Conservation (phyloP, 2,888 invertebrate species). For the Steinernema hermaphroditum region DNA sequence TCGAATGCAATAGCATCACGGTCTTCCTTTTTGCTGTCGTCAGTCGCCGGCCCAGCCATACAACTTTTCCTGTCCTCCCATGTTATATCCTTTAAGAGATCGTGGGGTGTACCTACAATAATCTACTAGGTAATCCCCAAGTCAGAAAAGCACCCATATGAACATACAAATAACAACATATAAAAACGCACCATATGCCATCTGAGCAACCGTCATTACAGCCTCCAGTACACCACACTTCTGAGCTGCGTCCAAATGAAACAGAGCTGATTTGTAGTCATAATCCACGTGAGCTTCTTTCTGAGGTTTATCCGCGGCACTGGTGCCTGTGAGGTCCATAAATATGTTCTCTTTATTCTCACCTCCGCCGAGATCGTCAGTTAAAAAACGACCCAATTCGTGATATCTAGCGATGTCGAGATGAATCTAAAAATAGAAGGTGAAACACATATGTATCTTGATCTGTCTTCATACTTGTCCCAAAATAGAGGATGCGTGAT, state of each 20-base stretch:
- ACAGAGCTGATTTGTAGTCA: slow-evolving; percentile 71
- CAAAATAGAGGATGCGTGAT: slow-evolving; percentile 67
- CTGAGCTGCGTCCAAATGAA: slow-evolving; percentile 71
- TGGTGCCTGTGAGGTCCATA: not conserved
- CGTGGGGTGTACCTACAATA: slow-evolving; percentile 65
- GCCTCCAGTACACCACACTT: slow-evolving; percentile 71
- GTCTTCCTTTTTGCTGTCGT: slow-evolving; percentile 58
- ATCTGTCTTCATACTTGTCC: slow-evolving; percentile 69
- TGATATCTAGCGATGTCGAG: slow-evolving; percentile 72
- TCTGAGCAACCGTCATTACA: slow-evolving; percentile 69
- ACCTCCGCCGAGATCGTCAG: not conserved
- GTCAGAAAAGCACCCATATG: not conserved
- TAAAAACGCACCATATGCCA: slow-evolving; percentile 69
- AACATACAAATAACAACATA: no score
- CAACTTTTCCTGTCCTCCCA: slow-evolving; percentile 63
- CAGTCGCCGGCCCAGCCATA: slow-evolving; percentile 28
- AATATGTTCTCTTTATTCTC: slow-evolving; percentile 14
- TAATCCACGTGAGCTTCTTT: slow-evolving; percentile 48
- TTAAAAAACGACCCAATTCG: slow-evolving; percentile 69
- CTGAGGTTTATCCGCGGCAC: not conserved
- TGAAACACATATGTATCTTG: no score
- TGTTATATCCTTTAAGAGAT: slow-evolving; percentile 69
- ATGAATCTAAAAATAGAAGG: slow-evolving; percentile 62
- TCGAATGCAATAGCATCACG: slow-evolving; percentile 55
- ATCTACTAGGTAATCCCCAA: not conserved